Evolutionary conservation across 2,888 invertebrate genomes (phyloP), one percentile per base, ranked within the genome.

Genomic region (Lasioglossum leucozonium): DNA sequence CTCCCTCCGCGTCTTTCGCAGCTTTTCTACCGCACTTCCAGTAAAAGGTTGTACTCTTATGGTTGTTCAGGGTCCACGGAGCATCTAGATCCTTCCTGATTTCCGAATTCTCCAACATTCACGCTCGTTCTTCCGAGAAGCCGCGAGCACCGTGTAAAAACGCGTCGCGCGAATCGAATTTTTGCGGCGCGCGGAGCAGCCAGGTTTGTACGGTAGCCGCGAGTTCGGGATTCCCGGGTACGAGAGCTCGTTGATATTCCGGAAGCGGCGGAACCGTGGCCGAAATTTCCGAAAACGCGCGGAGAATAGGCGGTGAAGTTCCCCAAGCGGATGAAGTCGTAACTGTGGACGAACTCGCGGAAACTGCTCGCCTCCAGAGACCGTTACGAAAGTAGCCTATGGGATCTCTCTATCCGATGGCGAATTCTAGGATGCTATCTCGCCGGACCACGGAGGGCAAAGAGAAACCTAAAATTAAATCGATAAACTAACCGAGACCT

Each of bases 291-390:
- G 37, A 71, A 77, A 77, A 62, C 30, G 42, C n/a, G 22, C 42
- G 26, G 16, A 10, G 34, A 76, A 44, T 34, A 16, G 75, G 18
- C 22, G 42, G 22, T 16, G 22, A 44, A 76, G 65, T 65, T 76
- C 76, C 18, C 65, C 13, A 10, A 34, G n/a, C 44, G 30, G 44
- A 22, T 30, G 30, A 37, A 51, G 42, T 73, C 51, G 18, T 26
- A 75, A 74, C 74, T 74, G 74, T 30, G 74, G 8, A 40, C 58
- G 40, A 74, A 75, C 75, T 30, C 30, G 26, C 58, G 74, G 44
- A 30, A 42, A 67, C 37, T 67, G 37, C 67, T 10, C 67, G 11
- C 2, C 37, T 22, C 37, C 1, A 4, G 67, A 22, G 34, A 11
- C 30, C 58, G 55, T 30, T 62, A 6, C 42, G 37, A 67, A 37